A percentile compares a stretch with the other conserved stretches of the same genome.
Conservation (phyloP, 2,797 vertebrate genomes). For the Clamator glandarius region DNA sequence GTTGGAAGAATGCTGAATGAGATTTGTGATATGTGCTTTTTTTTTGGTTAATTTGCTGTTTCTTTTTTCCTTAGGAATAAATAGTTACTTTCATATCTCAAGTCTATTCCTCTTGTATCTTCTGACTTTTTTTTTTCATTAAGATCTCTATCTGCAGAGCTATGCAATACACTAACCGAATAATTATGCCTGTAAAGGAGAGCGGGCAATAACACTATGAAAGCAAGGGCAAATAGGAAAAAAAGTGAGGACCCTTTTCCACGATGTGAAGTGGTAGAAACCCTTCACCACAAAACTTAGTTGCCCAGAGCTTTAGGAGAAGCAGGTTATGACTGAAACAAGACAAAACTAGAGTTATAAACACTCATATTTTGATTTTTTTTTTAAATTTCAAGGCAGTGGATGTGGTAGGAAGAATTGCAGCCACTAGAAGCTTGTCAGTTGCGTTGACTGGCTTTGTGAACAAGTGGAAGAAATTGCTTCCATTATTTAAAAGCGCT, state of each 20-base stretch:
- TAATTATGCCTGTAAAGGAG: background rate
- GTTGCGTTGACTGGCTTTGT: background rate
- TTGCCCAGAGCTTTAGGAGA: background rate
- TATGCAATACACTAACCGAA: background rate
- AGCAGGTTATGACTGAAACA: background rate
- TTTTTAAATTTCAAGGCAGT: background rate
- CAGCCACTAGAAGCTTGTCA: background rate
- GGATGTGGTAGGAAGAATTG: background rate
- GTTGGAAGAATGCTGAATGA: background rate
- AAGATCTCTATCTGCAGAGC: background rate
- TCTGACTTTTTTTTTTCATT: background rate
- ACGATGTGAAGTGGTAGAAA: background rate
- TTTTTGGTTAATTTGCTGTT: background rate
- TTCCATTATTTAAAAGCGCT: background rate
- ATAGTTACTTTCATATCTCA: background rate
- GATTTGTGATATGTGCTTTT: accelerated
- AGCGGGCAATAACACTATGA: background rate
- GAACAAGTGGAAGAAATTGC: background rate
- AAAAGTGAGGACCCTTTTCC: background rate
- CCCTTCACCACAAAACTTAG: background rate
- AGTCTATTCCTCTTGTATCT: background rate
- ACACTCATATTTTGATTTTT: background rate
- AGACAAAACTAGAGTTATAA: background rate
- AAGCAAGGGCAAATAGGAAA: background rate
- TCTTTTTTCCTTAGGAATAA: background rate